Evolutionary conservation across 2,797 vertebrate genomes (phyloP).

Genomic region (Kryptolebias ocellatus): DNA sequence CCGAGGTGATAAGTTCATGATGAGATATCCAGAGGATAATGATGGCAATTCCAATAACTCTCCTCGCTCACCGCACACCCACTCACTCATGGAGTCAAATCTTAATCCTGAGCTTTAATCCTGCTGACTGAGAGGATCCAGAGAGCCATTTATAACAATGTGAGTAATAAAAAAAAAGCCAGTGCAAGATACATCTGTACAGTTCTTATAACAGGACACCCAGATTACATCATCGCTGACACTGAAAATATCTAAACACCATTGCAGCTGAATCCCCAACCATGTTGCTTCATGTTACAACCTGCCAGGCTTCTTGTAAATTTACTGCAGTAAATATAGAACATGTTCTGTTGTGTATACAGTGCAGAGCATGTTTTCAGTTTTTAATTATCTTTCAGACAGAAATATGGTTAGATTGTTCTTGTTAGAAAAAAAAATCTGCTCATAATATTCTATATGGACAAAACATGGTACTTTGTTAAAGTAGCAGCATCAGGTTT

Average conservation of each 20-base stretch:
- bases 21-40: slow-evolving; percentile 69
- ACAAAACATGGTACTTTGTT: no score
- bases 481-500: no score
- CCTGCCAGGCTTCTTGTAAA: slow-evolving; percentile 7
- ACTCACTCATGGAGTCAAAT: slow-evolving; percentile 52
- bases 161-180: slow-evolving; percentile 42
- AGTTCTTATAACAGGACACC: slow-evolving; percentile 50
- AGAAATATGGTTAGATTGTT: no score
- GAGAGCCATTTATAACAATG: slow-evolving; percentile 63
- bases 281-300: slow-evolving; percentile 20
- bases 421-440: no score
- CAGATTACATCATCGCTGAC: slow-evolving; percentile 52
- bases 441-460: no score
- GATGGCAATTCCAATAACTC: slow-evolving; percentile 70
- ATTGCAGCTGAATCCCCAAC: slow-evolving; percentile 6
- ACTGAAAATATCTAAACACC: slow-evolving; percentile 21
- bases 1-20: slow-evolving; percentile 62
- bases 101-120: slow-evolving; percentile 73
- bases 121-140: slow-evolving; percentile 61
- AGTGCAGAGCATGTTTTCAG: background rate
- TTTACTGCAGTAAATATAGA: slow-evolving; percentile 6
- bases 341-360: background rate
- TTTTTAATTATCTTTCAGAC: background rate
- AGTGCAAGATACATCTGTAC: slow-evolving; percentile 31
- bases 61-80: slow-evolving; percentile 51